These are phyloP conservation scores for Trinectes maculatus DNA, from an alignment of 2,113 vertebrate species.

Conservation along the genomic window DNA sequence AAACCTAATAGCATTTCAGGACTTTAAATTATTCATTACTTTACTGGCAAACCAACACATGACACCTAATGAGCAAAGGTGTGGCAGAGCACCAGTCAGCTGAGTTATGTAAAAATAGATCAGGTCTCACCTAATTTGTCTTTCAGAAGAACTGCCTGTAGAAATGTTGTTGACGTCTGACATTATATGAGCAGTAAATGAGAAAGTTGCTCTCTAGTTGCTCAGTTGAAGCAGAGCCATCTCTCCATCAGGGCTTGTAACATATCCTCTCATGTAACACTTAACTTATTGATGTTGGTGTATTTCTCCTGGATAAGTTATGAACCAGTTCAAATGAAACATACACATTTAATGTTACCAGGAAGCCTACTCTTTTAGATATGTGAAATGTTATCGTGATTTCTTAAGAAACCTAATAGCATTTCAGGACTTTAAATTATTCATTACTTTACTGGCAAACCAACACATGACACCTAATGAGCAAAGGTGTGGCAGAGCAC, in stretches of 20 bases:
- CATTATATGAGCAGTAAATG: too few species aligned
- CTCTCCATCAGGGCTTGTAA: background rate
- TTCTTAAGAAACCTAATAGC: constrained; percentile 19
- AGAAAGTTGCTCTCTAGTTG: too few species aligned
- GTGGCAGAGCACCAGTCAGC: background rate
- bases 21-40: constrained; percentile 36
- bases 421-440: constrained; percentile 36
- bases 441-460: background rate
- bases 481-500: background rate
- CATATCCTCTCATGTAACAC: too few species aligned
- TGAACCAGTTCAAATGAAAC: background rate
- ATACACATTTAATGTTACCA: background rate
- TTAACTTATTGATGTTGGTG: too few species aligned
- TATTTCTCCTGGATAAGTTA: background rate
- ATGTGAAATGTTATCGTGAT: background rate
- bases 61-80: background rate
- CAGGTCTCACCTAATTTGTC: background rate
- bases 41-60: background rate
- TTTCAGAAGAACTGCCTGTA: background rate
- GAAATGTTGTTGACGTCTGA: too few species aligned
- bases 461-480: constrained; percentile 10
- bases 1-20: constrained; percentile 26
- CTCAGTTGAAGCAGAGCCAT: background rate
- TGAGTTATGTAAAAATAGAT: background rate
- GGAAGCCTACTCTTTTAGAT: background rate